Base-by-base conservation (phyloP, 2,113 vertebrate genomes). In the Pteropus alecto region DNA sequence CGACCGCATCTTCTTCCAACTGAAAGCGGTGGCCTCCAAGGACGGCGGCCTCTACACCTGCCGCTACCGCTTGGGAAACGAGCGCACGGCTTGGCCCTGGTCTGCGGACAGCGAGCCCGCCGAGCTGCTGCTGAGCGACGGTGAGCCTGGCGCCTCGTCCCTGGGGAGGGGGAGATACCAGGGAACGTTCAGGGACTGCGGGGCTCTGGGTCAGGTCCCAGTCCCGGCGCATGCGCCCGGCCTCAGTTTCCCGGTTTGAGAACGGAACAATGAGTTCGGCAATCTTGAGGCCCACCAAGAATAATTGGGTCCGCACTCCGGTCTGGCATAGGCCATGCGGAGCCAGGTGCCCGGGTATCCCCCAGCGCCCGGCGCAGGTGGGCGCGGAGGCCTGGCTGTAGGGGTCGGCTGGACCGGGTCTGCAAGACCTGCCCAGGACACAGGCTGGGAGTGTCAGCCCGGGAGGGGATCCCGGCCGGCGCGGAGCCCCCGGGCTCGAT, bases 31-130 rank as follows among this genome's bases (percentile, higher is more conserved):
- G 33, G 56, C 65, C 14, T 9, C 13, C 0, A 28, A 9, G 3
- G 79, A 86, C 3, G 1, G 68, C 2, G 74, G 94, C 5, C 26
- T 19, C 19, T 94, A 96, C 56, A 94, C 94, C 33, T 98, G 97
- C 56, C 71, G 96, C 35, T 97, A 97, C 76, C 82, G 15, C 48
- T 82, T 93, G 15, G 1, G 0, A 0, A 9, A 0, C 0, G 5
- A 19, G 4, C 26, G 3, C 2, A 1, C 14, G 0, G 12, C 13
- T 6, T 13, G 48, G 13, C 7, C 8, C 67, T 98, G 97, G 97
- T 97, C 97, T 0, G 0, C 0, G 0, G 83, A 86, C 89, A 97
- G 97, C 1, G 19, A 5, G 0, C 93, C 96, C 0, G 0, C 15
- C 0, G 95, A 96, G 83, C 46, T 95, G 51, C 46, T 93, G 56